These are phyloP conservation scores for Drosophila serrata DNA, from an alignment of 1,140 invertebrate genomes.

Conservation along the genomic window DNA sequence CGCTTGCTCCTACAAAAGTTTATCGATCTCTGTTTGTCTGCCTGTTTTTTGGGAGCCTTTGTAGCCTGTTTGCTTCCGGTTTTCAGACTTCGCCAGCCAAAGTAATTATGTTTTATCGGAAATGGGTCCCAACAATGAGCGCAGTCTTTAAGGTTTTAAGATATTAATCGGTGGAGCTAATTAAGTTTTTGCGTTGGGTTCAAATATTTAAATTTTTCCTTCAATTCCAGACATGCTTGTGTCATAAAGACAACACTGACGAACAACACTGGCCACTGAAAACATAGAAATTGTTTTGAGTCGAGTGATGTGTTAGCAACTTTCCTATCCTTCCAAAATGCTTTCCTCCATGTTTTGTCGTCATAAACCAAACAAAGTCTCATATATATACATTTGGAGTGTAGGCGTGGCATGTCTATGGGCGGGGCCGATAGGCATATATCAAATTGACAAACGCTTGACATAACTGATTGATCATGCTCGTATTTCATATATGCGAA, in stretches of 20 bases:
- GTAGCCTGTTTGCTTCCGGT: constrained; percentile 31
- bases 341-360: constrained; percentile 4
- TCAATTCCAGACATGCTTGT: not conserved
- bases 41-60: constrained; percentile 35
- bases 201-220: not conserved
- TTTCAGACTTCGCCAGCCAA: constrained; percentile 19
- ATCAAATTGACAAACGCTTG: constrained; percentile 43
- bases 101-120: constrained; percentile 58
- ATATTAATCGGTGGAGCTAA: constrained; percentile 29
- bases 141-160: constrained; percentile 13
- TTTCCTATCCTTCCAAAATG: not conserved
- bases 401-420: constrained; percentile 4
- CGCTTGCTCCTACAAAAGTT: constrained; percentile 56
- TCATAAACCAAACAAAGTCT: constrained; percentile 31
- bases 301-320: constrained; percentile 5
- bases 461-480: constrained; percentile 40
- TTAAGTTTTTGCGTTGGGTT: not conserved
- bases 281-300: constrained; percentile 18
- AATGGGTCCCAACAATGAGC: constrained; percentile 24
- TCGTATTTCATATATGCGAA: constrained; percentile 17
- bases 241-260: not conserved
- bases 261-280: constrained; percentile 1
- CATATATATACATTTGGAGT: constrained; percentile 6
- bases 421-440: constrained; percentile 6
- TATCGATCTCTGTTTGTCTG: constrained; percentile 71